Percentiles rank a stretch among this genome's conserved stretches.
phyloP scores from a whole-genome alignment of 2,888 invertebrate species.

The Archaeoteleia sp. region DNA sequence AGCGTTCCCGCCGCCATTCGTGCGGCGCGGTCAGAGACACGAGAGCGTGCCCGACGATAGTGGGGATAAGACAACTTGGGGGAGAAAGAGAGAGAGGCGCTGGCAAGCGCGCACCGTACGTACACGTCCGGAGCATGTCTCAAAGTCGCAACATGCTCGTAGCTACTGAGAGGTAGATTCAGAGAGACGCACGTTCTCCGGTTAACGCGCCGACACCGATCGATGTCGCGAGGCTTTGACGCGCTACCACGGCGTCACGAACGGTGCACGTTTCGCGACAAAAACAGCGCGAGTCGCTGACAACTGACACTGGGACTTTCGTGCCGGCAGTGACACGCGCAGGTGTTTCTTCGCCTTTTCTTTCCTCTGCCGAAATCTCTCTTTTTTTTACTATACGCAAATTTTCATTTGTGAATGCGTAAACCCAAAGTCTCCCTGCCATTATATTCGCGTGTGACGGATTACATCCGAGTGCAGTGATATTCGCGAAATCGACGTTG shows the following conservation, averaged over 20 bases:
- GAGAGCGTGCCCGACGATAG: slow-evolving; percentile 54
- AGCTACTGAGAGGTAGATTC: slow-evolving; percentile 65
- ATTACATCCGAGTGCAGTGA: too few species aligned
- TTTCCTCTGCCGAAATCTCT: background rate
- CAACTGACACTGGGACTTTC: slow-evolving; percentile 19
- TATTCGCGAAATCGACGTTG: too few species aligned
- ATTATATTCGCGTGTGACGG: too few species aligned
- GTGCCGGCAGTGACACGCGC: slow-evolving; percentile 36
- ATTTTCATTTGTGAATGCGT: too few species aligned
- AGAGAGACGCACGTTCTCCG: slow-evolving; percentile 27
- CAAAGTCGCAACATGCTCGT: slow-evolving; percentile 69
- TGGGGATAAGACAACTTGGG: slow-evolving; percentile 18
- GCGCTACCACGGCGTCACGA: slow-evolving; percentile 12
- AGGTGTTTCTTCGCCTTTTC: slow-evolving; percentile 22
- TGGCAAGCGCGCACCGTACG: slow-evolving; percentile 32
- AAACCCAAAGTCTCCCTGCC: too few species aligned
- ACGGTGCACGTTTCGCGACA: slow-evolving; percentile 20
- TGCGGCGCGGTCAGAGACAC: slow-evolving; percentile 77
- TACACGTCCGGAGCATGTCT: slow-evolving; percentile 66
- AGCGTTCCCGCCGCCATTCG: slow-evolving; percentile 72
- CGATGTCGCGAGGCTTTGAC: slow-evolving; percentile 29
- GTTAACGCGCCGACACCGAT: slow-evolving; percentile 23
- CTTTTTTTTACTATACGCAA: too few species aligned
- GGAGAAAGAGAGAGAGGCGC: slow-evolving; percentile 25
- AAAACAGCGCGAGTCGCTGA: slow-evolving; percentile 15